These are phyloP conservation scores for Deladenus siricidicola DNA, from an alignment of 2,888 invertebrate genomes.

Conservation along the genomic window DNA sequence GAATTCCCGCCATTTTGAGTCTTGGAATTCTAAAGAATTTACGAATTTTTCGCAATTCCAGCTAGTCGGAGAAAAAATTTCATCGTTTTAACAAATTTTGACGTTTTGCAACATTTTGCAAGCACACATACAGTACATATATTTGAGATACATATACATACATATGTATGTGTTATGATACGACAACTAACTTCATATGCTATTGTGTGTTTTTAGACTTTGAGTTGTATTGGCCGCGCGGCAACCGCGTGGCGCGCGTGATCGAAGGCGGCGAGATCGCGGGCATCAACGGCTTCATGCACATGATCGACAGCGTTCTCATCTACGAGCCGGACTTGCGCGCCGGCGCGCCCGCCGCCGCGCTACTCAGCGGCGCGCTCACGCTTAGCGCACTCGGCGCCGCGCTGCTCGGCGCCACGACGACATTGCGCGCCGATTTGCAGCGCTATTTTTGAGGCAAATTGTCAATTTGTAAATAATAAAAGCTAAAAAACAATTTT, in stretches of 20 bases:
- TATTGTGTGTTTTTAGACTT: conserved; percentile 35
- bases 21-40: too few species aligned
- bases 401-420: not conserved
- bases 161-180: too few species aligned
- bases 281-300: conserved; percentile 69
- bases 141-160: too few species aligned
- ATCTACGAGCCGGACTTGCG: conserved; percentile 51
- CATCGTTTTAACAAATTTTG: too few species aligned
- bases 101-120: too few species aligned
- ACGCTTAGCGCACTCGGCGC: not conserved
- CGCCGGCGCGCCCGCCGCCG: conserved; percentile 17
- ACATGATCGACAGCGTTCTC: conserved; percentile 74
- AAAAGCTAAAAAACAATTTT: not conserved
- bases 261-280: conserved; percentile 74
- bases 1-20: too few species aligned
- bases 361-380: conserved; percentile 8
- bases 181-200: too few species aligned
- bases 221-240: conserved; percentile 53
- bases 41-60: too few species aligned
- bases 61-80: too few species aligned
- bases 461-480: conserved; percentile 4
- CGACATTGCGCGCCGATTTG: not conserved
- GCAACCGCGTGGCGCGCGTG: conserved; percentile 49
- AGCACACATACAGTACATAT: too few species aligned
- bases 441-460: not conserved